Percentiles rank a stretch among this genome's conserved stretches.
phyloP scores from a whole-genome alignment of 1,140 invertebrate genomes.

The Sarcophaga peregrina region DNA sequence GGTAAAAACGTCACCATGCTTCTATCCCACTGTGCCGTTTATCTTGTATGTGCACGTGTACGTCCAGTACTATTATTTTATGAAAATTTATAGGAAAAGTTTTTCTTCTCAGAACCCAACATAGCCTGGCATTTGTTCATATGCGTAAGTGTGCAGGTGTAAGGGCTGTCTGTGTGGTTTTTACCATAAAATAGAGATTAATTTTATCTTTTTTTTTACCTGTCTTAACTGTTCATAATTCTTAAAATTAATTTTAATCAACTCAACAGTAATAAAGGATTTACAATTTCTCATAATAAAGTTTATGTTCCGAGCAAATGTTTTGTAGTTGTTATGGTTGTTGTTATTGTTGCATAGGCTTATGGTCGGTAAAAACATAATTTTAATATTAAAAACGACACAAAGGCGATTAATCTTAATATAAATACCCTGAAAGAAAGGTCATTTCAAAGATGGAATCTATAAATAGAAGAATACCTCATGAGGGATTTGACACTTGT shows the following conservation, averaged over 20 bases:
- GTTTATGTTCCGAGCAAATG: not conserved
- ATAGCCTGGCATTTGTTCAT: not conserved
- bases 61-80: not conserved
- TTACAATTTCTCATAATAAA: not conserved
- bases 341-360: too few species aligned
- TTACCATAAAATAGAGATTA: constrained; percentile 12
- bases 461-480: too few species aligned
- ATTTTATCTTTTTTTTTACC: not conserved
- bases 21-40: not conserved
- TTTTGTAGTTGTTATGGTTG: not conserved
- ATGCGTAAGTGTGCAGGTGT: not conserved
- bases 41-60: not conserved
- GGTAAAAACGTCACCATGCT: too few species aligned
- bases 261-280: not conserved
- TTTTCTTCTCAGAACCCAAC: not conserved
- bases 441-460: too few species aligned
- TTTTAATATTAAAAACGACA: too few species aligned
- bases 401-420: too few species aligned
- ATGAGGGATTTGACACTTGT: too few species aligned
- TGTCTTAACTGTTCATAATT: constrained; percentile 10
- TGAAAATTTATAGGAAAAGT: not conserved
- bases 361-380: too few species aligned
- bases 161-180: not conserved
- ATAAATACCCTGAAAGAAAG: too few species aligned
- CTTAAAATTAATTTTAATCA: constrained; percentile 20